phyloP scores from a whole-genome alignment of 2,797 vertebrate genomes.

The Amblyopsis hoosieri region DNA sequence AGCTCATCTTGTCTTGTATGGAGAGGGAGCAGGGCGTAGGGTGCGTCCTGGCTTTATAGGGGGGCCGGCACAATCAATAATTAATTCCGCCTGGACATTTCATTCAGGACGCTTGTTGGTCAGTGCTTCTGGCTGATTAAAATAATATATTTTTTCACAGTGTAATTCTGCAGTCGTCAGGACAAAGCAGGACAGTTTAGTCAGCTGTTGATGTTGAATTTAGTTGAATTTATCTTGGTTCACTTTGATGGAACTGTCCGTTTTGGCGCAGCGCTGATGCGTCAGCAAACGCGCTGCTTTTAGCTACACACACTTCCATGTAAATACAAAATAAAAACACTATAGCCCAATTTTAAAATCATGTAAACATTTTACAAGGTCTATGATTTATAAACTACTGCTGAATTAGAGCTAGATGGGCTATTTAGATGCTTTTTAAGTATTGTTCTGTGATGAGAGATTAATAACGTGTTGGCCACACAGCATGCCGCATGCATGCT shows the following conservation, averaged over 20 bases:
- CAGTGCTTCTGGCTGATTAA: constrained; percentile 25
- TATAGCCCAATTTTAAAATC: too few relatives aligned
- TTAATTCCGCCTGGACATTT: constrained; percentile 57
- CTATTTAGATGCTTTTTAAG: too few relatives aligned
- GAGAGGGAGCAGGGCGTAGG: constrained; percentile 61
- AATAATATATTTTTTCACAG: background rate
- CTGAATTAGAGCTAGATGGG: too few relatives aligned
- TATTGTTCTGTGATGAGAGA: too few relatives aligned
- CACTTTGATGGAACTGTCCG: constrained; percentile 69
- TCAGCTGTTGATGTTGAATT: background rate
- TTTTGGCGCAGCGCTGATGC: constrained; percentile 80
- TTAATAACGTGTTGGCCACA: too few relatives aligned
- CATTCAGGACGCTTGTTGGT: constrained; percentile 24
- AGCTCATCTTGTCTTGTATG: constrained; percentile 84
- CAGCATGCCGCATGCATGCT: too few relatives aligned
- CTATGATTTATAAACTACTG: too few relatives aligned
- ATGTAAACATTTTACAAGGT: too few relatives aligned
- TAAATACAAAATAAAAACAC: background rate
- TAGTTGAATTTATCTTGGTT: constrained; percentile 16
- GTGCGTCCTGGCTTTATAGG: constrained; percentile 76
- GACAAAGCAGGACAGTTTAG: background rate
- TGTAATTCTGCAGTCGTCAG: background rate
- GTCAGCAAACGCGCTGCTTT: constrained; percentile 47
- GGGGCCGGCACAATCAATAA: constrained; percentile 73
- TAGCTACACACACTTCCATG: constrained; percentile 19